A percentile compares a stretch with the other conserved stretches of the same genome.
Evolutionary conservation across 2,113 vertebrate species (phyloP).

Genomic region (Oophaga pumilio): DNA sequence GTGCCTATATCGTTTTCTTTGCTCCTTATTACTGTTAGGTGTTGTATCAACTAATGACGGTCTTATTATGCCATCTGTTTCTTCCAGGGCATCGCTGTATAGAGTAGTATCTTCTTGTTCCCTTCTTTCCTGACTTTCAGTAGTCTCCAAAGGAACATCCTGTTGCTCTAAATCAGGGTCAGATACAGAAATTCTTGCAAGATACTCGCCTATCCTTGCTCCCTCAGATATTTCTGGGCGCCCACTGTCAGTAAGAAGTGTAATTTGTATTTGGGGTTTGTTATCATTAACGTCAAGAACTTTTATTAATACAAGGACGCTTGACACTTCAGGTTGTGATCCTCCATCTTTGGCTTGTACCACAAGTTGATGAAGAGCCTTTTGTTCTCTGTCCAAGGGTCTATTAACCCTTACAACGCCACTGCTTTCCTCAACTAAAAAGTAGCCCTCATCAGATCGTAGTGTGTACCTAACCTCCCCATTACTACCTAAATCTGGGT

Average conservation of each 20-base stretch:
- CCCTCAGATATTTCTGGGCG: constrained; percentile 79
- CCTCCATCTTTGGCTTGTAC: constrained; percentile 83
- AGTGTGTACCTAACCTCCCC: constrained; percentile 79
- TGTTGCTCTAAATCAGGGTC: constrained; percentile 76
- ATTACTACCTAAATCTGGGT: constrained; percentile 81
- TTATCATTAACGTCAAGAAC: constrained; percentile 91
- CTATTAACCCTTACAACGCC: constrained; percentile 79
- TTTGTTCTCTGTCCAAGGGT: constrained; percentile 81
- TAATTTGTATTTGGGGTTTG: constrained; percentile 77
- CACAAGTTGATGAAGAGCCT: constrained; percentile 79
- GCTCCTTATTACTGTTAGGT: not conserved
- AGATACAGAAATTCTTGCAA: constrained; percentile 85
- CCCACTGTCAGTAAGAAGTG: constrained; percentile 84
- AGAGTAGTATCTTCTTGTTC: not conserved
- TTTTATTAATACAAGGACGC: constrained; percentile 76
- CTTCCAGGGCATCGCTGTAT: not conserved
- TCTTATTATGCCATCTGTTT: not conserved
- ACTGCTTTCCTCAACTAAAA: constrained; percentile 77
- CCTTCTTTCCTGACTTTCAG: not conserved
- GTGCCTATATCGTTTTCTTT: not conserved
- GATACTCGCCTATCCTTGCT: constrained; percentile 76
- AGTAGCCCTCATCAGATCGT: constrained; percentile 62
- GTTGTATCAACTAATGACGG: not conserved
- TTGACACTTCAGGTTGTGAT: constrained; percentile 79
- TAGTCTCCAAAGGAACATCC: not conserved